Conservation (phyloP, 2,113 vertebrate genomes). For the Cephalopholis sonnerati region DNA sequence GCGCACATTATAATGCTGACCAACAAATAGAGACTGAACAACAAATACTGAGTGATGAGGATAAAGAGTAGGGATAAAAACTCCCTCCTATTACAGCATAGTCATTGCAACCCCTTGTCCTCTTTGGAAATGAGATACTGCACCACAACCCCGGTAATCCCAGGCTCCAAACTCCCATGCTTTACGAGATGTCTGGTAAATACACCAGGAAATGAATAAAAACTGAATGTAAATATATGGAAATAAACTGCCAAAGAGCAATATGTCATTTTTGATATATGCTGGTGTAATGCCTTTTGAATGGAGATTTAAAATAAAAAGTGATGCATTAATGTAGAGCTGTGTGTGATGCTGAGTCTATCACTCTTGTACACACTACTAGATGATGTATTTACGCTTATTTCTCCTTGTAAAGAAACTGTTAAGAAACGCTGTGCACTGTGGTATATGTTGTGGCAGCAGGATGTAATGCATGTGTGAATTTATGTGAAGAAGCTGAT, state of each 20-base stretch:
- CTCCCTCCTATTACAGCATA: not conserved
- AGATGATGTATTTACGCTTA: conserved; percentile 37
- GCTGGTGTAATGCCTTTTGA: conserved; percentile 54
- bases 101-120: conserved; percentile 18
- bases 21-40: conserved; percentile 19
- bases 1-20: conserved; percentile 35
- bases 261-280: conserved; percentile 55
- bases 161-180: conserved; percentile 15
- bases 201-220: conserved; percentile 38
- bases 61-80: conserved; percentile 39
- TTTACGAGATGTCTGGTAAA: conserved; percentile 48
- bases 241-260: conserved; percentile 56
- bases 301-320: conserved; percentile 31
- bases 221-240: conserved; percentile 61
- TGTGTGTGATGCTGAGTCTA: conserved; percentile 41
- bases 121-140: conserved; percentile 51
- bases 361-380: conserved; percentile 23
- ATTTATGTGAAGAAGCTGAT: conserved; percentile 49
- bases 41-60: conserved; percentile 23
- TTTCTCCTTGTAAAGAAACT: conserved; percentile 31
- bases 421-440: conserved; percentile 32
- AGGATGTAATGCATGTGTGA: conserved; percentile 42
- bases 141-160: conserved; percentile 47
- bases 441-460: conserved; percentile 47
- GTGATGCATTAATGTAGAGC: conserved; percentile 50